Base-by-base conservation (phyloP, 2,797 vertebrate genomes). In the Lerista edwardsae region DNA sequence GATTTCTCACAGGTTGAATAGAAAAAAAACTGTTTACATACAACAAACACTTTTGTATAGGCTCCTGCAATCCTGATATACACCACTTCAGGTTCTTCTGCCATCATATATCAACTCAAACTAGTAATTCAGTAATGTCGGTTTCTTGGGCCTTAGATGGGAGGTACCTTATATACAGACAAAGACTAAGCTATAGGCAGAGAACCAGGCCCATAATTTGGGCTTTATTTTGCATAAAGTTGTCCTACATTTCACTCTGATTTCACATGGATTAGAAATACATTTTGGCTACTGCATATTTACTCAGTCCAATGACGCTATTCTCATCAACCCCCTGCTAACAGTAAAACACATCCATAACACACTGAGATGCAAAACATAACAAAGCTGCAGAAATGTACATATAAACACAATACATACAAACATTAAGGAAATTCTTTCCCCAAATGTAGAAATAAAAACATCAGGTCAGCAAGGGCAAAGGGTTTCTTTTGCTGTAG, bases 381-480 rank as follows among this genome's bases (percentile, higher is more conserved):
- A 62, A 82, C 17, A 87, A 61, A 92, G 93, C 87, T 65, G 51
- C 89, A 88, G 51, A 80, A 74, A 85, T 81, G 17, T 68, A 92
- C 36, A 81, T 73, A 88, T 0, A 0, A 71, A 75, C 83, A 55
- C 85, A 31, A 87, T 82, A 88, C 84, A 65, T 59, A 85, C 83
- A 44, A 68, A 68, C 41, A n/a, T n/a, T 39, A 47, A 57, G 27
- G 47, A 67, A 8, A 15, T 41, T 15, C 29, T 55, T 21, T 34
- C 57, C 17, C 57, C 21, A 90, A 71, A 87, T 68, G 91, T 94
- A 86, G 7, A 90, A 86, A 7, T 61, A 84, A 91, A 93, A 62
- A 25, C n/a, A 91, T 92, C 90, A 92, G 95, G 93, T 91, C 83
- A 94, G 93, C 87, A 92, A 93, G 74, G 84, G 79, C 85, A 93